Base-by-base conservation (phyloP, 2,797 vertebrate genomes). In the Synaphobranchus kaupii region DNA sequence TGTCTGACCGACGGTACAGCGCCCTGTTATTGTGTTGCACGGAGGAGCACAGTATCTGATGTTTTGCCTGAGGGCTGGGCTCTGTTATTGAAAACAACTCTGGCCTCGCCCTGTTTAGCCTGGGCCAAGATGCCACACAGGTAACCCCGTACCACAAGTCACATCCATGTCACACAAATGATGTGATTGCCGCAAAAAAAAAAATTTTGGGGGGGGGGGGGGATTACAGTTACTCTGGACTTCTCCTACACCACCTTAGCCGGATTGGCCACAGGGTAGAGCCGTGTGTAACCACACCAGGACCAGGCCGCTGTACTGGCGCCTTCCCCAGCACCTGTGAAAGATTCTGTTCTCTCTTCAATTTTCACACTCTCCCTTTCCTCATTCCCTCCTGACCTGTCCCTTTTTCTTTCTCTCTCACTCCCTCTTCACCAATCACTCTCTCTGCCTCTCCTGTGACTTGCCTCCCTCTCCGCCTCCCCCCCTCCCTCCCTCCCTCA, bases 331-430 rank as follows among this genome's bases (percentile, higher is more conserved):
- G 7, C 52, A 90, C 90, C 89, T 90, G 68, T 84, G 86, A 85
- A 88, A 85, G 76, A 84, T 86, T 88, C 50, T 22, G 25, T 86
- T 86, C 48, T 91, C 87, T 90, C 66, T 89, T 31, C 81, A 6
- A 0, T 58, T 81, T 84, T 90, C 84, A 73, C 76, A 39, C 25
- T 50, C 63, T 4, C 60, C 83, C 60, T 87, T 85, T 87, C 15
- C n/a, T 60, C 63, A 10, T 52, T 82, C 85, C 83, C 88, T 81
- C 71, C 83, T 31, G 85, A 80, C 85, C 39, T 8, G 66, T 34
- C 85, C 22, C 83, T 81, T 68, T 63, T 84, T 39, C 44, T 34
- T 60, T 28, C n/a, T 60, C 48, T 34, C 25, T 66, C 84, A 31
- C 54, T 68, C 28, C 22, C 84, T 60, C 83, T 60, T 17, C 54